Percentiles rank a stretch among this genome's conserved stretches.
Conservation (phyloP, 2,797 vertebrate species). For the Aphelocoma californica region DNA sequence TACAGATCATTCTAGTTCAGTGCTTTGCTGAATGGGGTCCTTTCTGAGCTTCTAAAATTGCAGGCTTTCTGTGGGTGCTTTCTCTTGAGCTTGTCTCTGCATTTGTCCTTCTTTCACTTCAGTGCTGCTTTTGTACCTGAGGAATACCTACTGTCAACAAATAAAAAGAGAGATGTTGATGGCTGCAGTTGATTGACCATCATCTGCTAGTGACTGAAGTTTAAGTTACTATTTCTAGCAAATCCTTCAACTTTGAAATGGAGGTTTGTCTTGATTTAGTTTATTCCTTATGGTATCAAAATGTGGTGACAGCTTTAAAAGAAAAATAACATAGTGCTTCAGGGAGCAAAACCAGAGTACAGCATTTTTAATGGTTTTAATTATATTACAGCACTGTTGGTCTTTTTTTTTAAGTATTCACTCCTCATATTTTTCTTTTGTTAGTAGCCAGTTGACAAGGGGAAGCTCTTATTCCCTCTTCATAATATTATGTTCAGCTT, state of each 20-base stretch:
- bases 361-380: constrained; percentile 67
- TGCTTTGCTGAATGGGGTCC: background rate
- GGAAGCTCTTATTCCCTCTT: constrained; percentile 52
- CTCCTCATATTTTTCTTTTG: constrained; percentile 66
- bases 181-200: background rate
- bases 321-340: constrained; percentile 60
- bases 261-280: constrained; percentile 63
- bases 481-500: constrained; percentile 25
- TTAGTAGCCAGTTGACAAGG: constrained; percentile 63
- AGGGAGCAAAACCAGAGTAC: constrained; percentile 68
- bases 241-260: constrained; percentile 4
- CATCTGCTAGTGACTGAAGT: background rate
- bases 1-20: background rate
- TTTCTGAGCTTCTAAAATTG: background rate
- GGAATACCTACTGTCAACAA: background rate
- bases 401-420: constrained; percentile 50
- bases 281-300: constrained; percentile 65
- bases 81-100: background rate
- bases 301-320: constrained; percentile 65
- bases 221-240: constrained; percentile 10
- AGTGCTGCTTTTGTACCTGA: background rate
- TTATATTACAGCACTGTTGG: constrained; percentile 55
- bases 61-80: background rate
- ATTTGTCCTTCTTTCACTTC: background rate
- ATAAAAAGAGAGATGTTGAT: background rate